These are phyloP conservation scores for Parelbella ahira DNA, from an alignment of 2,888 invertebrate species.

Conservation along the genomic window DNA sequence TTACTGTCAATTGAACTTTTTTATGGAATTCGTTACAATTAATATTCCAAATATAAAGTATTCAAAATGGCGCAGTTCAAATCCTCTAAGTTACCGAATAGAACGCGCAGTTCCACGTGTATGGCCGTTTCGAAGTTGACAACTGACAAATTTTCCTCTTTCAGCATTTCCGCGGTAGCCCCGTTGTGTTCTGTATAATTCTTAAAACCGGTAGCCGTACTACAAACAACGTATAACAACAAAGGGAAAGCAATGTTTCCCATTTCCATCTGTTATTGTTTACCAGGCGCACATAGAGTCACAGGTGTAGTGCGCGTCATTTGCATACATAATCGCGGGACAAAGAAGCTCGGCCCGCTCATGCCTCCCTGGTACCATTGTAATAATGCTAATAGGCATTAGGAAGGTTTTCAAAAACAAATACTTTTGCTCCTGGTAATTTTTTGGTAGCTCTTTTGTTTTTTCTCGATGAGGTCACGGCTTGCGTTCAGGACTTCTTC, in stretches of 20 bases:
- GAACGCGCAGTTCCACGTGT: too few species aligned
- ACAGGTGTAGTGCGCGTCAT: conserved; percentile 49
- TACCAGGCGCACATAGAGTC: conserved; percentile 63
- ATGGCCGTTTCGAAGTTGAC: too few species aligned
- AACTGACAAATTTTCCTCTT: conserved; percentile 11
- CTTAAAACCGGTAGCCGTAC: conserved; percentile 43
- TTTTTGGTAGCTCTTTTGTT: conserved; percentile 21
- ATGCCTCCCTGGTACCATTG: conserved; percentile 62
- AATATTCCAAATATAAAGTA: too few species aligned
- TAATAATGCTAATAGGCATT: conserved; percentile 69
- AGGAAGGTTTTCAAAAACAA: conserved; percentile 54
- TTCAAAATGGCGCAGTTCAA: too few species aligned
- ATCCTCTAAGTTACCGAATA: too few species aligned
- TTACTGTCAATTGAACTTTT: too few species aligned
- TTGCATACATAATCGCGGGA: conserved; percentile 68
- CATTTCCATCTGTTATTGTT: conserved; percentile 63
- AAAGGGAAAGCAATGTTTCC: conserved; percentile 36
- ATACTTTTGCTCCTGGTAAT: conserved; percentile 29
- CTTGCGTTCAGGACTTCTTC: too few species aligned
- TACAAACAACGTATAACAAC: too few species aligned
- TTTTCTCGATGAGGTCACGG: conserved; percentile 20
- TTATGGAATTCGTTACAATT: too few species aligned
- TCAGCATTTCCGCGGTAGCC: conserved; percentile 19
- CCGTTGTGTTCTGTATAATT: conserved; percentile 4
- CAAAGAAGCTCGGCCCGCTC: conserved; percentile 55